phyloP scores from a whole-genome alignment of 2,797 vertebrate genomes.

The Enteromius thamalakanensis region DNA sequence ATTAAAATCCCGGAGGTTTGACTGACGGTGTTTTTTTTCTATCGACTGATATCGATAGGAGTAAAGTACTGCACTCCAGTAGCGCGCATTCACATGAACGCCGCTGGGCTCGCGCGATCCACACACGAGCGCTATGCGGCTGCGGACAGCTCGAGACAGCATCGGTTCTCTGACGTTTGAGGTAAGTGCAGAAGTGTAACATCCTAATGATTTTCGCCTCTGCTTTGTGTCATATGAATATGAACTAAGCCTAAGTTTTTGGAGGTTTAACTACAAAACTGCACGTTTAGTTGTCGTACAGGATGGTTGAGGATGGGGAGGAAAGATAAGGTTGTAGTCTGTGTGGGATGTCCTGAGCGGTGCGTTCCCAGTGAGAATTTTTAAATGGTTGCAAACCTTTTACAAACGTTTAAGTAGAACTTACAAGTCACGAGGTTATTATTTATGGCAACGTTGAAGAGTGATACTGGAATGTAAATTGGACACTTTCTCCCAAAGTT shows the following conservation, averaged over 20 bases:
- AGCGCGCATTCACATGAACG: constrained; percentile 45
- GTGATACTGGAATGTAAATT: neutral
- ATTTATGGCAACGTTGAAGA: neutral
- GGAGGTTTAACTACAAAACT: constrained; percentile 9
- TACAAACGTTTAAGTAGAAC: neutral
- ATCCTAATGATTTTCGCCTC: neutral
- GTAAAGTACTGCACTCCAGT: constrained; percentile 40
- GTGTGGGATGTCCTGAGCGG: constrained; percentile 33
- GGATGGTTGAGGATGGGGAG: constrained; percentile 17
- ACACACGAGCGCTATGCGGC: constrained; percentile 41
- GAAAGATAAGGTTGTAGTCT: neutral
- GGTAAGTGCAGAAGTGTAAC: constrained; percentile 14
- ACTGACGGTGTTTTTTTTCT: neutral
- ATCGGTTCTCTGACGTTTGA: constrained; percentile 19
- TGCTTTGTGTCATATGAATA: constrained; percentile 3
- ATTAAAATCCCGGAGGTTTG: neutral
- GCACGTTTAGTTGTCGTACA: neutral
- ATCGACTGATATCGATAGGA: constrained; percentile 43
- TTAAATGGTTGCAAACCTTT: neutral
- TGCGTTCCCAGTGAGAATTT: neutral
- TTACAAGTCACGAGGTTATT: neutral
- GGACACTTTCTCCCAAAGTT: neutral
- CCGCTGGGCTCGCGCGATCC: constrained; percentile 30
- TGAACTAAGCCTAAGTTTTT: neutral
- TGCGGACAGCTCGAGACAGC: constrained; percentile 29